Base-by-base conservation (phyloP, 2,113 vertebrate genomes). In the Rallus limicola region DNA sequence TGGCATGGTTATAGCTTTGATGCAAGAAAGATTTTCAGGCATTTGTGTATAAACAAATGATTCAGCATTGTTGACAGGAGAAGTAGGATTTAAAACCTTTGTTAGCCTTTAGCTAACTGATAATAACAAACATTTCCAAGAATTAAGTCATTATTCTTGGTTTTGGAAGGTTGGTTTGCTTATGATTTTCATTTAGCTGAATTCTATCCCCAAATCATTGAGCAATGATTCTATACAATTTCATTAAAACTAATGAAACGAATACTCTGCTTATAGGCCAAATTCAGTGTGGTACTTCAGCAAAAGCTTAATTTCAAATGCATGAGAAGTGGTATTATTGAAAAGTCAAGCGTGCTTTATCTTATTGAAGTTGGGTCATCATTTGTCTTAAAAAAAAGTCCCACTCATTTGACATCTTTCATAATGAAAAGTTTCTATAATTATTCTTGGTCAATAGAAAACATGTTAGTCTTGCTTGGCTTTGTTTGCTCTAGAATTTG, bases 331-430 rank as follows among this genome's bases (percentile, higher is more conserved):
- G 67, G 88, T 88, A 53, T 65, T 90, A 72, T 80, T 92, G 93
- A 52, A 85, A 97, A 95, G 63, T 92, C 94, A 94, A 92, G 88
- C 75, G 80, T 86, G 19, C 63, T 79, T 90, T 93, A 53, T 77
- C 40, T 74, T 85, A 62, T 55, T 86, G 38, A 81, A 72, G 74
- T 53, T 82, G 38, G n/a, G 68, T 70, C 34, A 82, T 56, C 3
- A 28, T 82, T 88, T 88, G 14, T 82, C n/a, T 69, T 65, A 19
- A 19, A 84, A 93, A 83, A 59, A 7, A 1, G 20, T 87, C 85
- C 48, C 6, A 40, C 26, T 91, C 59, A 40, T 85, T 86, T 82
- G 26, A 72, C 15, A 6, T 68, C 21, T 85, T 94, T 34, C 38
- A 40, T 82, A 93, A 85, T 40, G 50, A 82, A 90, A 90, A 82